These are phyloP conservation scores for Lepidotrigona ventralis DNA, from an alignment of 1,140 invertebrate species.

Conservation along the genomic window DNA sequence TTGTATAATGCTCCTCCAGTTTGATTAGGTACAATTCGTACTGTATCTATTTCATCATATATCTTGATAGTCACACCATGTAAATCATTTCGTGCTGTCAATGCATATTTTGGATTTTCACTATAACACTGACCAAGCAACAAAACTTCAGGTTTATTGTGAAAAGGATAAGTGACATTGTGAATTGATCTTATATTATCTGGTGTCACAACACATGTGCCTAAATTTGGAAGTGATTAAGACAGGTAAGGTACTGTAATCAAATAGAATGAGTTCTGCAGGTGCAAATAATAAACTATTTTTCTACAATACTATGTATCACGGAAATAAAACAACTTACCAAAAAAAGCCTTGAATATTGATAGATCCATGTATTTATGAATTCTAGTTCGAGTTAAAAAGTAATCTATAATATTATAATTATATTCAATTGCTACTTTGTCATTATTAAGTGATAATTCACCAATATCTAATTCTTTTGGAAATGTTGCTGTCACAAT, in stretches of 20 bases:
- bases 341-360: slow-evolving; percentile 69
- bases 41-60: slow-evolving; percentile 72
- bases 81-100: slow-evolving; percentile 66
- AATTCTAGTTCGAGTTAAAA: slow-evolving; percentile 72
- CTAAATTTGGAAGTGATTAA: slow-evolving; percentile 62
- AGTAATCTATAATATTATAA: slow-evolving; percentile 67
- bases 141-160: slow-evolving; percentile 68
- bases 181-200: slow-evolving; percentile 68
- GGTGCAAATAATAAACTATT: slow-evolving; percentile 26
- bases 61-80: slow-evolving; percentile 69
- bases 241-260: slow-evolving; percentile 47
- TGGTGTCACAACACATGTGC: slow-evolving; percentile 72
- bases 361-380: slow-evolving; percentile 73
- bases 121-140: slow-evolving; percentile 74
- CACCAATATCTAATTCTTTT: slow-evolving; percentile 67
- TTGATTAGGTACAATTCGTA: slow-evolving; percentile 69
- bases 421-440: slow-evolving; percentile 68
- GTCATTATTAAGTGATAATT: slow-evolving; percentile 69
- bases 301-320: background rate
- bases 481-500: slow-evolving; percentile 68
- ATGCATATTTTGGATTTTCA: slow-evolving; percentile 72
- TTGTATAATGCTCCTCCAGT: slow-evolving; percentile 71
- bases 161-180: slow-evolving; percentile 66
- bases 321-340: slow-evolving; percentile 56
- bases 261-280: slow-evolving; percentile 40